These are phyloP conservation scores for Sarcoramphus papa DNA, from an alignment of 2,797 vertebrate species.

Conservation along the genomic window DNA sequence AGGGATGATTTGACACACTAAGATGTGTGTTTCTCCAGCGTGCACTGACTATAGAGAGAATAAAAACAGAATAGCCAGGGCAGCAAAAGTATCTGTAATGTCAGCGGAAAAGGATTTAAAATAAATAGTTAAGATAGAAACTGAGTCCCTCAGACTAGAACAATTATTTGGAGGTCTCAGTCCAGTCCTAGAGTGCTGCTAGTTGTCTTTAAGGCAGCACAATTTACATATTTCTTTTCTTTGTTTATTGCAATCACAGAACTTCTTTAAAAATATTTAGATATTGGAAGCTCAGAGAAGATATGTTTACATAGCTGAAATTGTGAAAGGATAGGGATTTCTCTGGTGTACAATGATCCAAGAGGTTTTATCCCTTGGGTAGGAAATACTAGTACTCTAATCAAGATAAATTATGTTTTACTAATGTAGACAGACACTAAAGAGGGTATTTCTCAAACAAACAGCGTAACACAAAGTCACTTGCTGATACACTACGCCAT, in stretches of 20 bases:
- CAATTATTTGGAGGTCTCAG: not conserved
- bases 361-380: not conserved
- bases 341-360: not conserved
- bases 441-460: not conserved
- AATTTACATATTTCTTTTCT: not conserved
- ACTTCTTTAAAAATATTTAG: not conserved
- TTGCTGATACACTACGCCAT: not conserved
- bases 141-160: not conserved
- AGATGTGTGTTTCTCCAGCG: not conserved
- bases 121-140: not conserved
- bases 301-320: not conserved
- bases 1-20: not conserved
- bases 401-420: not conserved
- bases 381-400: not conserved
- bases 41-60: not conserved
- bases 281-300: not conserved
- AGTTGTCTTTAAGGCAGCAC: not conserved
- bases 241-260: not conserved
- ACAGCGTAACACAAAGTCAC: not conserved
- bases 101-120: not conserved
- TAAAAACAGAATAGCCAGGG: not conserved
- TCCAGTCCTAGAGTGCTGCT: not conserved
- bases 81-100: not conserved
- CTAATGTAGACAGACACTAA: not conserved
- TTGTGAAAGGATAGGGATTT: not conserved